Percentiles rank a stretch among this genome's conserved stretches.
Conservation (phyloP, 2,113 vertebrate genomes). For the Petrocephalus zakoni region DNA sequence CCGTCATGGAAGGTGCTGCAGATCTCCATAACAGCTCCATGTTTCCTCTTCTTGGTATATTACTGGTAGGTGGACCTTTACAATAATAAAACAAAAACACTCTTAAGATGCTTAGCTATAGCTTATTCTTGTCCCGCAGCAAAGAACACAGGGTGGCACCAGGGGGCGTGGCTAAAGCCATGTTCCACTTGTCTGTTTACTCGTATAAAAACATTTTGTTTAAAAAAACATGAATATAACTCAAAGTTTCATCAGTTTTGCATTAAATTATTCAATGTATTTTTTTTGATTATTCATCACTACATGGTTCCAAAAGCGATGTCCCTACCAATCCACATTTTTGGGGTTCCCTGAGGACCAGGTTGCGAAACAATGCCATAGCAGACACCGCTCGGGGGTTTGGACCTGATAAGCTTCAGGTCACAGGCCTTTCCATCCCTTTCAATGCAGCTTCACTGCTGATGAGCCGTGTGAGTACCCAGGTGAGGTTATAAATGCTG, state of each 20-base stretch:
- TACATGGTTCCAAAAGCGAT: no score
- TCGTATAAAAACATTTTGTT: no score
- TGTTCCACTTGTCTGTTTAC: no score
- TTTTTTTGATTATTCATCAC: no score
- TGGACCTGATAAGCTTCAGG: neutral
- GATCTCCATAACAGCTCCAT: slow-evolving; percentile 16
- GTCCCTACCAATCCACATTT: no score
- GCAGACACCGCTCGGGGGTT: neutral
- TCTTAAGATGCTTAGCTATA: neutral
- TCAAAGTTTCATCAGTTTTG: no score
- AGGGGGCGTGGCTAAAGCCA: neutral
- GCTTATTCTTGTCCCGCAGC: neutral
- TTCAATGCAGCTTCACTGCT: neutral
- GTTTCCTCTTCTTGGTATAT: slow-evolving; percentile 27
- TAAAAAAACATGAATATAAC: no score
- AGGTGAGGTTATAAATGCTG: neutral
- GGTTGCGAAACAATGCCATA: neutral
- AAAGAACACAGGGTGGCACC: neutral
- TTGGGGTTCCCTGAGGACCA: no score
- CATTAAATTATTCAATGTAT: no score
- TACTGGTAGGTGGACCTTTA: slow-evolving; percentile 23
- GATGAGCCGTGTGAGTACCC: neutral
- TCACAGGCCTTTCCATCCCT: neutral
- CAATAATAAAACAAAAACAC: neutral
- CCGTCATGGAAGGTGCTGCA: slow-evolving; percentile 29